Evolutionary conservation across 2,888 invertebrate genomes (phyloP).

Genomic region (Oscheius onirici): DNA sequence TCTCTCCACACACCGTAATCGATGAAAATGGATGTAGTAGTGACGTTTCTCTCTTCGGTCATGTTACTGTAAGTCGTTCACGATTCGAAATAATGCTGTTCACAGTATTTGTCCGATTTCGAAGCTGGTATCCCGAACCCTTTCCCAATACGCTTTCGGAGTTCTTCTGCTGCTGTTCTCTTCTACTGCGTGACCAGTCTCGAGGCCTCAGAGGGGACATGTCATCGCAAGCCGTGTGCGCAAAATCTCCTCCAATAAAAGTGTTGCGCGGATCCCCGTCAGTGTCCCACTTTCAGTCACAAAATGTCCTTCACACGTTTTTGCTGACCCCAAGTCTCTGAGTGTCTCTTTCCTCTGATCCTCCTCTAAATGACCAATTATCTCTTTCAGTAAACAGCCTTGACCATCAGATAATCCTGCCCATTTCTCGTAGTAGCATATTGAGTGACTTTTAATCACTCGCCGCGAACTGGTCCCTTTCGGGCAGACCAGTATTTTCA

Average conservation of each 20-base stretch:
- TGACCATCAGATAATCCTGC: neutral
- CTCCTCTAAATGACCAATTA: neutral
- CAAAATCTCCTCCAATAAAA: slow-evolving; percentile 18
- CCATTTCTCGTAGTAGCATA: neutral
- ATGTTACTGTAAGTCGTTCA: slow-evolving; percentile 56
- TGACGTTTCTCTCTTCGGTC: slow-evolving; percentile 63
- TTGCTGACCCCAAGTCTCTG: neutral
- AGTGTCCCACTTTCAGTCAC: slow-evolving; percentile 20
- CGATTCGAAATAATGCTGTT: neutral
- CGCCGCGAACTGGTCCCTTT: neutral
- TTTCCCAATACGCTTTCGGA: slow-evolving; percentile 67
- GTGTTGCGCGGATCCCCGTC: slow-evolving; percentile 1
- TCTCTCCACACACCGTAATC: slow-evolving; percentile 62
- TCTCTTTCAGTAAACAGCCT: neutral
- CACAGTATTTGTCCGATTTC: slow-evolving; percentile 64
- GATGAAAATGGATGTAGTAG: slow-evolving; percentile 64
- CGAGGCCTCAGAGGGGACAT: slow-evolving; percentile 26
- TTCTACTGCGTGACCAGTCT: slow-evolving; percentile 65
- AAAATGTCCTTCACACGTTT: slow-evolving; percentile 21
- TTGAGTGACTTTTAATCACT: slow-evolving; percentile 18
- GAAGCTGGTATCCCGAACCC: slow-evolving; percentile 69
- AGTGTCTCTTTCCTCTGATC: neutral
- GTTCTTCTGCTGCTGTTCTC: slow-evolving; percentile 58
- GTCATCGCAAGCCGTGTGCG: slow-evolving; percentile 10
- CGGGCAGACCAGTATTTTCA: neutral